These are phyloP conservation scores for Salminus brasiliensis DNA, from an alignment of 2,113 vertebrate genomes.

Conservation along the genomic window DNA sequence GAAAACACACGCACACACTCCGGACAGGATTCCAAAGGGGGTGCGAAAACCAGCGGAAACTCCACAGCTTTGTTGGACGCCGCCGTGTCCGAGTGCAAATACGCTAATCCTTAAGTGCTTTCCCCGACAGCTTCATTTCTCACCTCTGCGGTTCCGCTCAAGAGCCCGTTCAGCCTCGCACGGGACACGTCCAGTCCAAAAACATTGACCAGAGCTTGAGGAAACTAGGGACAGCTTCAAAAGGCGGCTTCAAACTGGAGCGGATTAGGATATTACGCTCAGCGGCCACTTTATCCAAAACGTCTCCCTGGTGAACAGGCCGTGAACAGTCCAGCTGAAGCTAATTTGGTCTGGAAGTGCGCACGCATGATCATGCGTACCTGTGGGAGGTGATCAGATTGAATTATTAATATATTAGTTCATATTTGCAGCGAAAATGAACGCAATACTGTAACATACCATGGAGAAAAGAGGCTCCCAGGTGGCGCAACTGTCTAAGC, in stretches of 20 bases:
- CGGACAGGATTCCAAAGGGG: background rate
- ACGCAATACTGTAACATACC: too few species aligned
- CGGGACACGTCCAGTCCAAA: constrained; percentile 10
- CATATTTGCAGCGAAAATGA: too few species aligned
- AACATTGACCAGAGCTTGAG: constrained; percentile 13
- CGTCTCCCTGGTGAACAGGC: too few species aligned
- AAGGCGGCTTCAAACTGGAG: background rate
- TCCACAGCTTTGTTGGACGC: background rate
- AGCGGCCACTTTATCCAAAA: too few species aligned
- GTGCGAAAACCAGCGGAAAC: background rate
- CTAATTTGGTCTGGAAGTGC: too few species aligned
- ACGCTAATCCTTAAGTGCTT: background rate
- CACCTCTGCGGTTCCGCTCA: constrained; percentile 19
- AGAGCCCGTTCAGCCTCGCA: background rate
- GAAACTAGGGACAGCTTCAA: background rate
- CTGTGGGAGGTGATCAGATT: too few species aligned
- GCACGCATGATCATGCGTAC: too few species aligned
- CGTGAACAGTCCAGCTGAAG: too few species aligned
- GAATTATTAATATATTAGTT: too few species aligned
- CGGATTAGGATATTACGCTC: background rate
- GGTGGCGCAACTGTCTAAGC: too few species aligned
- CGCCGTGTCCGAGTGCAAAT: background rate
- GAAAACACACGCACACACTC: constrained; percentile 16
- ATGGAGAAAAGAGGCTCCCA: too few species aligned
- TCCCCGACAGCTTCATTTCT: constrained; percentile 5